Conservation (phyloP, 1,140 invertebrate species). For the Lethrus apterus region DNA sequence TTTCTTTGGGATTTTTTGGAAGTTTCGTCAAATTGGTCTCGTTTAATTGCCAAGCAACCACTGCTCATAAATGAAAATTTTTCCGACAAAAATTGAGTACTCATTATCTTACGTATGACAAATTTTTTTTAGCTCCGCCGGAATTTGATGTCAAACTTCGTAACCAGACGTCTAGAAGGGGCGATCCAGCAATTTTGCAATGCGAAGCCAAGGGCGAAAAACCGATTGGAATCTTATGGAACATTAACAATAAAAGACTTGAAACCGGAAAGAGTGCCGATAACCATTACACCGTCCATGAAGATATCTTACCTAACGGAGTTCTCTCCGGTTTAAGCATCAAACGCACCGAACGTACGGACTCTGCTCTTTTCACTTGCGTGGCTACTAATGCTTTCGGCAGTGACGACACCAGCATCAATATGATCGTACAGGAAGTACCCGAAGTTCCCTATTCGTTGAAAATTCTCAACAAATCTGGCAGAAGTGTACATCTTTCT, state of each 20-base stretch:
- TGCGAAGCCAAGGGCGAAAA: slow-evolving; percentile 96
- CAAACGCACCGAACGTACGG: slow-evolving; percentile 78
- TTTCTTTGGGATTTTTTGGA: too few relatives aligned
- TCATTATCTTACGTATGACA: too few relatives aligned
- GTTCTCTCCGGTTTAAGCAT: slow-evolving; percentile 85
- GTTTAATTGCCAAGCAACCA: too few relatives aligned
- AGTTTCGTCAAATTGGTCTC: too few relatives aligned
- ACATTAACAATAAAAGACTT: slow-evolving; percentile 86
- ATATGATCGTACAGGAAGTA: slow-evolving; percentile 93
- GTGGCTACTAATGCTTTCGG: slow-evolving; percentile 92
- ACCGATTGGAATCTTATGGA: slow-evolving; percentile 93
- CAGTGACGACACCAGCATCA: slow-evolving; percentile 90
- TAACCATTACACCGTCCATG: slow-evolving; percentile 82
- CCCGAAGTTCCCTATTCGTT: slow-evolving; percentile 87
- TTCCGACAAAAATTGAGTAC: too few relatives aligned
- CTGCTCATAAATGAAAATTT: too few relatives aligned
- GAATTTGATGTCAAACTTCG: slow-evolving; percentile 88
- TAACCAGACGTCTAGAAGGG: slow-evolving; percentile 81
- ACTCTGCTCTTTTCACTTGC: slow-evolving; percentile 91
- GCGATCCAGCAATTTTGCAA: slow-evolving; percentile 85
- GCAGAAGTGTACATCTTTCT: slow-evolving; percentile 78
- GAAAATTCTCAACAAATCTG: slow-evolving; percentile 86
- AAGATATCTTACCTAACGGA: slow-evolving; percentile 79
- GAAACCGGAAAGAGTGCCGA: slow-evolving; percentile 70
- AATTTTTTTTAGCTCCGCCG: slow-evolving; percentile 70